These are phyloP conservation scores for Spea hammondii DNA, from an alignment of 2,797 vertebrate genomes.

Conservation along the genomic window DNA sequence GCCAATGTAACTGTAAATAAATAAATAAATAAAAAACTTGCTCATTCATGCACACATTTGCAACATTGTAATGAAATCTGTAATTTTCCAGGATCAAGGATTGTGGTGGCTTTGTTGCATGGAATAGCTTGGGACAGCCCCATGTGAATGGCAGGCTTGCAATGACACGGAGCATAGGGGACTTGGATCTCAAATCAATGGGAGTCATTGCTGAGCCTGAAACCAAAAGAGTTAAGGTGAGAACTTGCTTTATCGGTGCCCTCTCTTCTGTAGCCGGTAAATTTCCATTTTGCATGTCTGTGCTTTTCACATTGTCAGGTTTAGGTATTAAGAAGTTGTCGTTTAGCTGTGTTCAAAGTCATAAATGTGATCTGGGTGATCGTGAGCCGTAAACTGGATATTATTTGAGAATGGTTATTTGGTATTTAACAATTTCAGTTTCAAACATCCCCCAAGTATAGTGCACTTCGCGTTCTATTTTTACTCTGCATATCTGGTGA, in stretches of 20 bases:
- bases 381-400: no score
- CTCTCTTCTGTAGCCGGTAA: not conserved
- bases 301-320: no score
- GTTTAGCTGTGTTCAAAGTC: no score
- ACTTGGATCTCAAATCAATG: constrained; percentile 87
- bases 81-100: constrained; percentile 78
- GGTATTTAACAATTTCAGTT: not conserved
- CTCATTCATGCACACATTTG: no score
- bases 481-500: not conserved
- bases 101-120: constrained; percentile 87
- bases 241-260: constrained; percentile 19
- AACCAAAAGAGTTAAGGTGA: constrained; percentile 82
- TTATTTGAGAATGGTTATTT: no score
- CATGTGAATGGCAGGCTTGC: constrained; percentile 94
- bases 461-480: constrained; percentile 1
- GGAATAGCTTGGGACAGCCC: constrained; percentile 95
- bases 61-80: no score
- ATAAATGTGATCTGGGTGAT: no score
- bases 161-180: constrained; percentile 96
- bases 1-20: no score
- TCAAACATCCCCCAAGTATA: not conserved
- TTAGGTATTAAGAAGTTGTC: no score
- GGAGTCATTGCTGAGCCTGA: constrained; percentile 96
- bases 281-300: no score
- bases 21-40: no score